Evolutionary conservation across 2,797 vertebrate species (phyloP).

Genomic region (Mionectes olivaceus): DNA sequence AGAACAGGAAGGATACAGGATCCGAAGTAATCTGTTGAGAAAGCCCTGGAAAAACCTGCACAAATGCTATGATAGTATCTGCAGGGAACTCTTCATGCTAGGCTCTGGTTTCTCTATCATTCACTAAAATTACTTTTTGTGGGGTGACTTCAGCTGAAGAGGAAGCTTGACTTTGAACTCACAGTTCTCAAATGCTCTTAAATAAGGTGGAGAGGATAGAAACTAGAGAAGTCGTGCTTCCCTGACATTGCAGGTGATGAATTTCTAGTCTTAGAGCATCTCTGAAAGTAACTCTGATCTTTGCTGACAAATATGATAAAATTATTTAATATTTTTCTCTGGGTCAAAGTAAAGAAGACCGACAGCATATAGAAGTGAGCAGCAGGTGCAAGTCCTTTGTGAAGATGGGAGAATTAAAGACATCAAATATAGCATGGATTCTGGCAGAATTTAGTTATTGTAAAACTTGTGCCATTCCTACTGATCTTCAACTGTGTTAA

Average conservation of each 20-base stretch:
- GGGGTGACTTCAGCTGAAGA: background rate
- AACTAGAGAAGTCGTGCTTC: background rate
- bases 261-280: background rate
- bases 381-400: background rate
- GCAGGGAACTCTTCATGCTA: background rate
- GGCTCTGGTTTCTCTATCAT: background rate
- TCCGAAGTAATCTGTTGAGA: background rate
- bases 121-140: background rate
- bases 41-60: background rate
- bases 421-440: background rate
- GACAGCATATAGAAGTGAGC: background rate
- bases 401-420: background rate
- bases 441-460: background rate
- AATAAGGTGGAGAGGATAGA: background rate
- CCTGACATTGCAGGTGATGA: background rate
- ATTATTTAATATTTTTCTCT: background rate
- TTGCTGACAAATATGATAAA: background rate
- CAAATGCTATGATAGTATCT: background rate
- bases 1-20: background rate
- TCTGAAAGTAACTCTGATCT: background rate
- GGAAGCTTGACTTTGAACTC: background rate
- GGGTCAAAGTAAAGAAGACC: background rate
- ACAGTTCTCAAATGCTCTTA: background rate
- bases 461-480: background rate
- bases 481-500: background rate